These are phyloP conservation scores for Eretmochelys imbricata DNA, from an alignment of 2,113 vertebrate species.

Conservation along the genomic window DNA sequence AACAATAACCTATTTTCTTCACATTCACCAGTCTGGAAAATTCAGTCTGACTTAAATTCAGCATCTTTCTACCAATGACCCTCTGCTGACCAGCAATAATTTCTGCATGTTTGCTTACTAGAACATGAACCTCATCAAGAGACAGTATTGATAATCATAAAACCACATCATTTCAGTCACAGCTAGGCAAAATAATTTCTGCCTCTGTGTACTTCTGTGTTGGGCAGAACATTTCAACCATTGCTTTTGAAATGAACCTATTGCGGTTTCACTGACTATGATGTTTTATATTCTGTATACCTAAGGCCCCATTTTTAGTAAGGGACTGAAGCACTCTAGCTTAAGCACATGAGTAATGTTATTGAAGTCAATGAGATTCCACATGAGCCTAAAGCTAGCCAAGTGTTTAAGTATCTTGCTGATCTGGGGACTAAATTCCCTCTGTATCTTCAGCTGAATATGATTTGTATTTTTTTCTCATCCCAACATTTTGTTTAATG, in stretches of 20 bases:
- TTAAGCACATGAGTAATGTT: not conserved
- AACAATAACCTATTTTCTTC: not conserved
- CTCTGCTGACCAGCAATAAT: constrained; percentile 17
- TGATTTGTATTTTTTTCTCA: not conserved
- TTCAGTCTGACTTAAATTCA: constrained; percentile 49
- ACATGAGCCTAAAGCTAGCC: not conserved
- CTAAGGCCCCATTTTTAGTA: not conserved
- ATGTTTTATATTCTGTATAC: not conserved
- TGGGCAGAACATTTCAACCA: not conserved
- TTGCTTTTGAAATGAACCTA: constrained; percentile 2
- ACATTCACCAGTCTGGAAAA: constrained; percentile 48
- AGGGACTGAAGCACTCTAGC: not conserved
- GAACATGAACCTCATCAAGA: not conserved
- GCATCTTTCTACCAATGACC: not conserved
- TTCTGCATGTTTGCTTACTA: constrained; percentile 10
- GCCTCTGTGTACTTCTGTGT: not conserved
- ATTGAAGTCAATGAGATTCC: not conserved
- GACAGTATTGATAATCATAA: not conserved
- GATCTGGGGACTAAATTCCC: not conserved
- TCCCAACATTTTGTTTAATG: not conserved
- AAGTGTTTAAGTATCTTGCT: not conserved
- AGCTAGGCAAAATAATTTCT: not conserved
- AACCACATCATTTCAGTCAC: not conserved
- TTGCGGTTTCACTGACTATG: not conserved
- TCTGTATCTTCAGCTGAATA: not conserved